Conservation (phyloP, 2,797 vertebrate genomes). For the Mareca strepera region DNA sequence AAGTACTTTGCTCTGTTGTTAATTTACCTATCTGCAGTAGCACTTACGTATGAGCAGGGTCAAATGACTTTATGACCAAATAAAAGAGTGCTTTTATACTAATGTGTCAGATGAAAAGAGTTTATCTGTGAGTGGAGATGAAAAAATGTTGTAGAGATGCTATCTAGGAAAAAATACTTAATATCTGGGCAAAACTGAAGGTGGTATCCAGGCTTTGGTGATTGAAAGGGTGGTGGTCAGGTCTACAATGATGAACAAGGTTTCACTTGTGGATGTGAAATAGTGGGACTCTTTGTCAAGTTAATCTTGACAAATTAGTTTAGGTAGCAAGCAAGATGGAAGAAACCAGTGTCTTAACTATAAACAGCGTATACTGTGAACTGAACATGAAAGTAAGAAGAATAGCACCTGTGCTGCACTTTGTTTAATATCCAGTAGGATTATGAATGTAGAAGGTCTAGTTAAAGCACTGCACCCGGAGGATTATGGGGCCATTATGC, state of each 20-base stretch:
- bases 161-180: background rate
- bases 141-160: background rate
- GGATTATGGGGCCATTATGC: background rate
- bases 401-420: background rate
- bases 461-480: background rate
- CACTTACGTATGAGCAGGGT: background rate
- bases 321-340: background rate
- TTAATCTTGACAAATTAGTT: background rate
- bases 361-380: background rate
- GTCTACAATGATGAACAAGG: background rate
- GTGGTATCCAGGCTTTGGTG: background rate
- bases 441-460: background rate
- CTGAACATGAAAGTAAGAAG: background rate
- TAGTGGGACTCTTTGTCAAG: background rate
- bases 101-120: background rate
- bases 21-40: background rate
- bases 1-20: background rate
- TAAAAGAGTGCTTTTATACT: background rate
- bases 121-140: background rate
- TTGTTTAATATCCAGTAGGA: background rate
- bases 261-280: background rate
- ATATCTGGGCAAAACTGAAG: background rate
- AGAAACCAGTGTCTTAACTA: background rate
- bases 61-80: background rate
- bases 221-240: background rate